Evolutionary conservation across 2,888 invertebrate species (phyloP), one percentile per base, ranked within the genome.

Genomic region (Platycnemis pennipes): DNA sequence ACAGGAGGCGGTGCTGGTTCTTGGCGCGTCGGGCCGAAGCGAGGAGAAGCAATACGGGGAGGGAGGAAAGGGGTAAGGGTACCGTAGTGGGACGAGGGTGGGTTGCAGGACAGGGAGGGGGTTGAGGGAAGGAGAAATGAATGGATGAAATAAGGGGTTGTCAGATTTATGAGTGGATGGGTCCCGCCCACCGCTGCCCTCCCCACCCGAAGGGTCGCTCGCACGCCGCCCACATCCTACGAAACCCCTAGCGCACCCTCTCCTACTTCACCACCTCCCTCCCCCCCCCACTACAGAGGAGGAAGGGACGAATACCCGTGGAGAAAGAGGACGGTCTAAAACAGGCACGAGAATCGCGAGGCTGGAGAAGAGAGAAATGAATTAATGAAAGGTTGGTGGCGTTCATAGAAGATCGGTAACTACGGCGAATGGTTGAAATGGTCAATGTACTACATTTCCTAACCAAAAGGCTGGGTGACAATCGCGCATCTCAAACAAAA

Each of bases 121-220:
- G 8, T 44, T 4, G 87, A 16, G 22, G 3, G 11, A 2, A 26
- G 45, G 87, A 87, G 87, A 91, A 89, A 91, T 91, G 91, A 91
- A 91, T 91, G 91, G 91, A 69, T 44, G 56, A 91, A 91, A 91
- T 91, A 91, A 91, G 91, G 91, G 56, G 91, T 91, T 91, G 91
- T 91, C 91, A 91, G 91, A 91, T 91, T 91, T 91, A 91, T 91
- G 91, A 91, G 91, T 56, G 88, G 88, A 89, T 37, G 53, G 42
- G 89, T 42, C 56, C 89, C 89, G 53, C 89, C 89, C 53, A 77
- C 77, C 87, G 19, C 86, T 19, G n/a, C 42, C 86, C 86, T 49
- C 16, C 89, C 53, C 37, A 26, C n/a, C 63, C 77, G 31, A 37
- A 31, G 31, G 77, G 37, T 37, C 31, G 77, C 31, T 37, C 37